These are phyloP conservation scores for Drosophila kambysellisi DNA, from an alignment of 2,888 invertebrate genomes.

Conservation along the genomic window DNA sequence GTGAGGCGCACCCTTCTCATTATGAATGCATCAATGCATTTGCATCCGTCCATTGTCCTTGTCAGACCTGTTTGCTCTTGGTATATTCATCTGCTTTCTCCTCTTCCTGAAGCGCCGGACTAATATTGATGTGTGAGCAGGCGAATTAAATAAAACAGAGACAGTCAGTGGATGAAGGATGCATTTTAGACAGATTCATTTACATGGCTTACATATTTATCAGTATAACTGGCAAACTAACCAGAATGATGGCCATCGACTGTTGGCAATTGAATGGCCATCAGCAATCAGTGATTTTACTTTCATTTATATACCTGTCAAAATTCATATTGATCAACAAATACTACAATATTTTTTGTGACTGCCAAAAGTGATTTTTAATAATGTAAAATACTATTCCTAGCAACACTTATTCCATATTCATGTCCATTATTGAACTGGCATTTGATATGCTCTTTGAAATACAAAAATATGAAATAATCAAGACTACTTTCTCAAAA, in stretches of 20 bases:
- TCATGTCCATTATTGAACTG: neutral
- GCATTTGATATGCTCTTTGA: neutral
- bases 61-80: constrained; percentile 32
- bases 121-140: constrained; percentile 47
- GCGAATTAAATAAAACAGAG: constrained; percentile 5
- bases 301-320: neutral
- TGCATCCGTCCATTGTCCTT: constrained; percentile 64
- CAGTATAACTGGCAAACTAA: constrained; percentile 18
- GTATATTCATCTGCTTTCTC: constrained; percentile 7
- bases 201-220: constrained; percentile 42
- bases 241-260: constrained; percentile 19
- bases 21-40: constrained; percentile 68
- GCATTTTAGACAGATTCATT: constrained; percentile 14
- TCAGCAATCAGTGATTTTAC: neutral
- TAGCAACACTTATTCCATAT: neutral
- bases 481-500: neutral
- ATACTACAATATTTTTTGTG: neutral
- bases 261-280: constrained; percentile 22
- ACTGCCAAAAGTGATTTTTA: neutral
- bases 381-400: neutral
- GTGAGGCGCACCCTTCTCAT: constrained; percentile 46
- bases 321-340: neutral
- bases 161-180: constrained; percentile 12
- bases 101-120: constrained; percentile 29
- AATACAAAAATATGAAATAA: neutral